Conservation (phyloP, 2,888 invertebrate species). For the Melinaea marsaeus region DNA sequence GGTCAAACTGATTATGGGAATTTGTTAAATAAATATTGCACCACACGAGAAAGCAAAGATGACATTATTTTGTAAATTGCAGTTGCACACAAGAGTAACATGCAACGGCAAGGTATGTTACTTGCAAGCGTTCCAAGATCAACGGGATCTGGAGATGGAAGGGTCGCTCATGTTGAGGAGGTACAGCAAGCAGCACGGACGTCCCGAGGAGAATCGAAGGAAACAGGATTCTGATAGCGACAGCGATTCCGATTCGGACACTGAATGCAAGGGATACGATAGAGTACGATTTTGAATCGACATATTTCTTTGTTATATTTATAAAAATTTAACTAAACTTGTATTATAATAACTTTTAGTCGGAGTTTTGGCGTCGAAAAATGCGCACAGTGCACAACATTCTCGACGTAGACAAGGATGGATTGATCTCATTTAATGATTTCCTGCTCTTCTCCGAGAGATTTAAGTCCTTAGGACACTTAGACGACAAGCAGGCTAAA, state of each 20-base stretch:
- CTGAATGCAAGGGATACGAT: conserved; percentile 70
- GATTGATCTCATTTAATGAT: conserved; percentile 89
- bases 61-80: conserved; percentile 15
- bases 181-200: conserved; percentile 73
- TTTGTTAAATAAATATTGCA: too few relatives aligned
- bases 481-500: conserved; percentile 80
- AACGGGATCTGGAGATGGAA: conserved; percentile 42
- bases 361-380: conserved; percentile 89
- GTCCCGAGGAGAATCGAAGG: conserved; percentile 63
- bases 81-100: conserved; percentile 56
- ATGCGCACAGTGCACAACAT: conserved; percentile 91
- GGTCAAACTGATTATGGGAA: neutral
- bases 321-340: too few relatives aligned
- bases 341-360: conserved; percentile 43
- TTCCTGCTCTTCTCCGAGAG: conserved; percentile 85
- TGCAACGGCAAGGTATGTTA: conserved; percentile 64
- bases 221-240: conserved; percentile 73
- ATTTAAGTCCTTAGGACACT: conserved; percentile 86
- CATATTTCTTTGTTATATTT: conserved; percentile 3
- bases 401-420: conserved; percentile 90
- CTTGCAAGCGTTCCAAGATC: conserved; percentile 44
- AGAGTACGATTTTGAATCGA: conserved; percentile 57
- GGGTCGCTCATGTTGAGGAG: conserved; percentile 42
- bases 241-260: conserved; percentile 78
- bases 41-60: neutral